Conservation (phyloP, 1,140 invertebrate genomes). For the Lepidurus arcticus region DNA sequence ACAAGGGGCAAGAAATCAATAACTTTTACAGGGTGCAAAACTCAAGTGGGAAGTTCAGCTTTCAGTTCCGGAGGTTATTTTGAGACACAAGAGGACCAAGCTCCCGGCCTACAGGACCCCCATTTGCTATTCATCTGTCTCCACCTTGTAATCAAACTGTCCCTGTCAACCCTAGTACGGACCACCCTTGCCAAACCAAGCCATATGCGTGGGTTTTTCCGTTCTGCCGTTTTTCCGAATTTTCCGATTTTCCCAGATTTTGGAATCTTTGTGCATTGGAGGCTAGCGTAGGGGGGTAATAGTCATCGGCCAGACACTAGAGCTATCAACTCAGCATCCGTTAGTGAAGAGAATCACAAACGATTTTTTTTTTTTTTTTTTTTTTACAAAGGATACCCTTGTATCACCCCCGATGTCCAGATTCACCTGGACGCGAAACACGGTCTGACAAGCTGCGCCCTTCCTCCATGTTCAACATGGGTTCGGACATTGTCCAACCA, state of each 20-base stretch:
- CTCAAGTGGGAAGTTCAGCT: background rate
- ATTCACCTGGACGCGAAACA: conserved; percentile 14
- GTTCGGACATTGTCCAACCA: conserved; percentile 8
- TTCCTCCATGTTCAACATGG: background rate
- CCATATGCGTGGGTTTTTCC: background rate
- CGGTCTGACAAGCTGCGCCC: conserved; percentile 2
- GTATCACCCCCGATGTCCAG: conserved; percentile 4
- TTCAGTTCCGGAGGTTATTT: conserved; percentile 3
- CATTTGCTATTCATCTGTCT: conserved; percentile 19
- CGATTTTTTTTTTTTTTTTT: background rate
- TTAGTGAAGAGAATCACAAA: background rate
- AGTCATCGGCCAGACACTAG: conserved; percentile 4
- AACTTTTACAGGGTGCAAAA: too few relatives aligned
- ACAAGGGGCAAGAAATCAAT: too few relatives aligned
- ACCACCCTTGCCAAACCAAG: background rate
- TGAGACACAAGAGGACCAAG: background rate
- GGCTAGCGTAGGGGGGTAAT: background rate
- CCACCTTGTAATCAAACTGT: conserved; percentile 21
- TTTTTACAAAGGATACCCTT: background rate
- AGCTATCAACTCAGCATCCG: conserved; percentile 18
- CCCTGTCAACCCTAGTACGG: background rate
- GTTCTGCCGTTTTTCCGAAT: background rate
- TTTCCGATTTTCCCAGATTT: background rate
- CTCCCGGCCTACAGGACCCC: background rate
- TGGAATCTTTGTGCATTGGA: background rate